Percentiles rank a stretch among this genome's conserved stretches.
These are phyloP conservation scores for Camponotus floridanus DNA, from an alignment of 1,140 invertebrate species.

Conservation along the genomic window DNA sequence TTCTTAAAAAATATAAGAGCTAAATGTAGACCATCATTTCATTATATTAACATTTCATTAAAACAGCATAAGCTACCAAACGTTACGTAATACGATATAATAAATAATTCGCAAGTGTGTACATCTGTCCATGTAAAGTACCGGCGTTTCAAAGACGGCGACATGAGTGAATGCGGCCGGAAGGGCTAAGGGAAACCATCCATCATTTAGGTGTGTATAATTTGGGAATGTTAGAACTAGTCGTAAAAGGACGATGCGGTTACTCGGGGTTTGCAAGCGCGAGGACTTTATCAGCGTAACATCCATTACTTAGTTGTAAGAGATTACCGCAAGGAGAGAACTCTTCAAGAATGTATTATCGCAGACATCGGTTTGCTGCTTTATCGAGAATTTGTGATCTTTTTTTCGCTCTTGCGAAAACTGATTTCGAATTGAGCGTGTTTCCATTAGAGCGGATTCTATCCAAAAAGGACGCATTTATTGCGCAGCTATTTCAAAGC, in stretches of 20 bases:
- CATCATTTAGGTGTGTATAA: constrained; percentile 80
- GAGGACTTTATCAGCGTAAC: constrained; percentile 74
- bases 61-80: not conserved
- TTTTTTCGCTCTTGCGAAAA: constrained; percentile 4
- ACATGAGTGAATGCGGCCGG: constrained; percentile 25
- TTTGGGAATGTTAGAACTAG: constrained; percentile 71
- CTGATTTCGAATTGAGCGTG: not conserved
- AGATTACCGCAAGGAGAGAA: constrained; percentile 73
- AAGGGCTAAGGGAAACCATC: constrained; percentile 69
- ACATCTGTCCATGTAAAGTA: constrained; percentile 18
- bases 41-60: not conserved
- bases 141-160: constrained; percentile 16
- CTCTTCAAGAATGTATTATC: constrained; percentile 76
- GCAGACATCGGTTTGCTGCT: constrained; percentile 61
- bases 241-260: constrained; percentile 68
- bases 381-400: constrained; percentile 63
- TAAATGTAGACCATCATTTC: not conserved
- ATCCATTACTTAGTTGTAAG: constrained; percentile 78
- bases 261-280: constrained; percentile 41
- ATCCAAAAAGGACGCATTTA: constrained; percentile 23
- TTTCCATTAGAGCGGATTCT: constrained; percentile 10
- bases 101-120: constrained; percentile 28
- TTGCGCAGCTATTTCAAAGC: not conserved
- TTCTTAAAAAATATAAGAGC: constrained; percentile 21
- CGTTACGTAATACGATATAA: constrained; percentile 6